Percentiles rank a stretch among this genome's conserved stretches.
Conservation (phyloP, 1,140 invertebrate genomes). For the Micrasema minimum region DNA sequence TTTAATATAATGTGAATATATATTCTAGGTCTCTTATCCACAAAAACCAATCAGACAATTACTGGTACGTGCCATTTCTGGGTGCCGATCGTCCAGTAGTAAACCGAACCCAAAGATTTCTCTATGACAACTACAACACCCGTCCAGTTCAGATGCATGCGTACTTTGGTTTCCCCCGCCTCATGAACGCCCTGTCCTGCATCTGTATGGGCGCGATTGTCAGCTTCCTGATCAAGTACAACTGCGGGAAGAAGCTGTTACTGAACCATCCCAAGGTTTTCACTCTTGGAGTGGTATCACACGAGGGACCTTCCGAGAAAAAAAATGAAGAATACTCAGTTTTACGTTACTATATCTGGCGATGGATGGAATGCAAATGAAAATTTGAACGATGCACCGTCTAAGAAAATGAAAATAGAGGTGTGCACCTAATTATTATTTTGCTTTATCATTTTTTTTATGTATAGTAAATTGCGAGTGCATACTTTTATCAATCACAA, state of each 20-base stretch:
- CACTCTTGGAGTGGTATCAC: constrained; percentile 75
- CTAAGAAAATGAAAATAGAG: constrained; percentile 75
- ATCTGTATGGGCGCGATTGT: constrained; percentile 72
- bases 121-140: constrained; percentile 55
- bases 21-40: constrained; percentile 38
- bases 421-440: constrained; percentile 56
- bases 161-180: constrained; percentile 37
- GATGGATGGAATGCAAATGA: constrained; percentile 81
- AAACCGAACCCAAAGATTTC: constrained; percentile 41
- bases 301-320: constrained; percentile 75
- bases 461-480: too few species aligned
- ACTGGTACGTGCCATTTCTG: constrained; percentile 42
- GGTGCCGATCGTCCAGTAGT: constrained; percentile 42
- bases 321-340: constrained; percentile 70
- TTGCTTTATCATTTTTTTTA: not conserved
- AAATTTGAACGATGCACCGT: constrained; percentile 72
- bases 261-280: constrained; percentile 79
- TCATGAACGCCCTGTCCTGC: constrained; percentile 59
- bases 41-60: constrained; percentile 31
- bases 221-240: constrained; percentile 72
- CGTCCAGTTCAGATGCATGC: constrained; percentile 50
- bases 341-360: constrained; percentile 77
- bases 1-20: not conserved
- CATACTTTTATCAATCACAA: too few species aligned
- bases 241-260: constrained; percentile 58